A percentile compares a stretch with the other conserved stretches of the same genome.
These are phyloP conservation scores for Nomada lathburiana DNA, from an alignment of 2,888 invertebrate species.

Conservation along the genomic window DNA sequence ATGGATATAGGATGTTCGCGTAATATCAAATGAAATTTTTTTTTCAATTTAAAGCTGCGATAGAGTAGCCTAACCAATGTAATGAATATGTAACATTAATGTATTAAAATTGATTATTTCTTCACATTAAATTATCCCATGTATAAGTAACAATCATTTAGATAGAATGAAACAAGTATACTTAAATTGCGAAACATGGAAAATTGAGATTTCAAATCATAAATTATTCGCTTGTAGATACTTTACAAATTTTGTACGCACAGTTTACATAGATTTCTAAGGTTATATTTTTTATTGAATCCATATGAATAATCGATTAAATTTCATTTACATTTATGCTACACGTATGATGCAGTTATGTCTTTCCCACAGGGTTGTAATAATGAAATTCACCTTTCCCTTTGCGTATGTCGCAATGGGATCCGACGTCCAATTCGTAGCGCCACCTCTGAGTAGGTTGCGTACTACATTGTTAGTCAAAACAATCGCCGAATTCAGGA, in stretches of 20 bases:
- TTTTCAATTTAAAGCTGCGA: neutral
- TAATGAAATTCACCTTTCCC: slow-evolving; percentile 4
- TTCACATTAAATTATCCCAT: neutral
- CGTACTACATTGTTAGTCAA: slow-evolving; percentile 77
- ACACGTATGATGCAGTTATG: neutral
- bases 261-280: too few species aligned
- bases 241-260: too few species aligned
- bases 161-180: too few species aligned
- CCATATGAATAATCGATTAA: neutral
- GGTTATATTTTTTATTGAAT: too few species aligned
- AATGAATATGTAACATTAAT: neutral
- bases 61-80: neutral
- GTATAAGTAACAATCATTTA: neutral
- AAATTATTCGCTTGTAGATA: too few species aligned
- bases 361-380: neutral
- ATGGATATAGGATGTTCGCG: neutral
- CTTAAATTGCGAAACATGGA: neutral
- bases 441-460: slow-evolving; percentile 75
- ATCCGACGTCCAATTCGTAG: slow-evolving; percentile 30
- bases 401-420: neutral
- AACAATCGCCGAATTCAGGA: slow-evolving; percentile 74
- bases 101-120: neutral
- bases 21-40: neutral
- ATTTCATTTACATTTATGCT: neutral
- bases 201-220: too few species aligned